These are phyloP conservation scores for Molossus molossus DNA, from an alignment of 2,797 vertebrate species.

Conservation along the genomic window DNA sequence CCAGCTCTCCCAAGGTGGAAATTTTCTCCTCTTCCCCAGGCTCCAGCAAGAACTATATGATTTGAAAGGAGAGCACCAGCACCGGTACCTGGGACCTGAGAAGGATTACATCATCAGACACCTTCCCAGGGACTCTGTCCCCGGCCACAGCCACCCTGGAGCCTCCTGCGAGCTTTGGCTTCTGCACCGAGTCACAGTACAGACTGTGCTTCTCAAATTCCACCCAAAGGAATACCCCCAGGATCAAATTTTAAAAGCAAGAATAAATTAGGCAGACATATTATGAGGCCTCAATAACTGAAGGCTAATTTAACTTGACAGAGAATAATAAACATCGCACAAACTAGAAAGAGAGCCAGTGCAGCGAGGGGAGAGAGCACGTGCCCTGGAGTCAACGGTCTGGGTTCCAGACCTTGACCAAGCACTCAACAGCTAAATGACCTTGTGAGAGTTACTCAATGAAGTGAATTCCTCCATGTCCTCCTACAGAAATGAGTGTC, in stretches of 20 bases:
- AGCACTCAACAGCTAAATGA: not conserved
- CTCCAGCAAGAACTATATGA: conserved; percentile 16
- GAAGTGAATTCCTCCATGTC: not conserved
- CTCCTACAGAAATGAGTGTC: not conserved
- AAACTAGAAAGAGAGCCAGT: conserved; percentile 2
- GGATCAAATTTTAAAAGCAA: conserved; percentile 74
- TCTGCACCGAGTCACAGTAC: not conserved
- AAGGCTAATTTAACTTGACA: conserved; percentile 69
- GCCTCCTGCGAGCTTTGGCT: not conserved
- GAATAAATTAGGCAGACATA: conserved; percentile 66
- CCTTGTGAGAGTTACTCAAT: not conserved
- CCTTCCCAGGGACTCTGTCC: not conserved
- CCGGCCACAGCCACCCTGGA: not conserved
- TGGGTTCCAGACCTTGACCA: not conserved
- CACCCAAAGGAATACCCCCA: conserved; percentile 45
- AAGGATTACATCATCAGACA: not conserved
- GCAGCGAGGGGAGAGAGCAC: not conserved
- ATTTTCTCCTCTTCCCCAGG: not conserved
- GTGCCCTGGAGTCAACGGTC: not conserved
- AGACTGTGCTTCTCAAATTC: conserved; percentile 15
- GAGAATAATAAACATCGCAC: conserved; percentile 62
- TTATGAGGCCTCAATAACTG: not conserved
- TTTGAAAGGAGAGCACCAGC: not conserved
- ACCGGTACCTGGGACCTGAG: not conserved
- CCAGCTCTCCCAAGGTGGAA: conserved; percentile 52